Base-by-base conservation (phyloP, 2,113 vertebrate genomes). In the Probosciger aterrimus region DNA sequence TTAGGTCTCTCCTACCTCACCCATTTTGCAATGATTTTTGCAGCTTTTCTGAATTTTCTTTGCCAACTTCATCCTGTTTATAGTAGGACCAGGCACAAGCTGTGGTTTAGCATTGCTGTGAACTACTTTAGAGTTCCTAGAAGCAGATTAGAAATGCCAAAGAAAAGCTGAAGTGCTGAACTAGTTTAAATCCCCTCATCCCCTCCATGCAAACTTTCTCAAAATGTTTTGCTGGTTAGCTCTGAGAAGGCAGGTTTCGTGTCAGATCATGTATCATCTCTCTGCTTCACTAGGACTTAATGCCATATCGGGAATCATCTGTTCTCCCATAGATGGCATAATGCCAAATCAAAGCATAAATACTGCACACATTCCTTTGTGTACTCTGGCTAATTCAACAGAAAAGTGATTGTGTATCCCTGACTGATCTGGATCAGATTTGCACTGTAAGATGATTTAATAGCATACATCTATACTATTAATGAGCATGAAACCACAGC, bases 401-500 rank as follows among this genome's bases (percentile, higher is more conserved):
- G 88, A 57, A 91, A 90, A 92, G 85, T 73, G 67, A 87, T 77
- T 94, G 70, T 90, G 78, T 55, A 55, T 19, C 35, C 57, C 39
- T 87, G 85, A 52, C 57, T 73, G 52, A 91, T 75, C 74, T 2
- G 6, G 70, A 70, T 60, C 5, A 2, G 50, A 90, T 95, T 92
- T 92, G 52, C 88, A 41, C 77, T 31, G 50, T 63, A 82, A 84
- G n/a, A 84, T 35, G 77, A 46, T 82, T 91, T 87, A 87, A 90
- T 23, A 82, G 57, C 62, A 79, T 47, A 67, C 12, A 87, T 91
- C 52, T 76, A 35, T 71, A 59, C 52, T 65, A 79, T 39, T 85
- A 92, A 95, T 52, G 52, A 79, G 63, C 93, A 88, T 69, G 79
- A 94, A 93, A 95, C 18, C 70, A 90, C 70, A 90, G 88, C 18